Evolutionary conservation across 2,888 invertebrate species (phyloP).

Genomic region (Eupeodes luniger): DNA sequence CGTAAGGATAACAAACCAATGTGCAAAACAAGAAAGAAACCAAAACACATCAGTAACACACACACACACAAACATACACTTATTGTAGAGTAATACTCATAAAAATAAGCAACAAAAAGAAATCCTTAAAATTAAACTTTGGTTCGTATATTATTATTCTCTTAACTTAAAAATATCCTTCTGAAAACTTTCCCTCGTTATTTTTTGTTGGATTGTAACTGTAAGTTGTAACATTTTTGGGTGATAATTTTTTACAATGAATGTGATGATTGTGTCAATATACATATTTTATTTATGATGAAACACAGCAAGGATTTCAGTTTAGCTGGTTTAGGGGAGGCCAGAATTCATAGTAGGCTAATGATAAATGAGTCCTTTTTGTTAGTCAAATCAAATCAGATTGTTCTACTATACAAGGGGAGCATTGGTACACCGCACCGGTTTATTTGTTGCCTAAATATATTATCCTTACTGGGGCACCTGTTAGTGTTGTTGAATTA

Average conservation of each 20-base stretch:
- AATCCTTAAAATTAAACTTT: conserved; percentile 25
- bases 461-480: conserved; percentile 42
- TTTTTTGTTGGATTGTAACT: neutral
- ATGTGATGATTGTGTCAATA: neutral
- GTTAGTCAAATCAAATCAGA: conserved; percentile 9
- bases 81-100: neutral
- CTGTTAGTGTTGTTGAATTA: conserved; percentile 55
- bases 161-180: neutral
- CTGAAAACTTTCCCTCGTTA: neutral
- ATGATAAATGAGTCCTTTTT: neutral
- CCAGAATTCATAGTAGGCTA: neutral
- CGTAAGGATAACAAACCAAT: conserved; percentile 68
- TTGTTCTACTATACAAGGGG: neutral
- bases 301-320: neutral
- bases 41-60: neutral
- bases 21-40: conserved; percentile 41
- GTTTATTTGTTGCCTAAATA: conserved; percentile 17
- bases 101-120: neutral
- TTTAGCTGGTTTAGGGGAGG: conserved; percentile 29
- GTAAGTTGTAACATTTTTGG: neutral
- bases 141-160: conserved; percentile 15
- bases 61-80: neutral
- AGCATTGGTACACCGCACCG: conserved; percentile 4
- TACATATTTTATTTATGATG: neutral
- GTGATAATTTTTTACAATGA: conserved; percentile 18